phyloP scores from a whole-genome alignment of 2,888 invertebrate species.

The Drosophila ezoana region DNA sequence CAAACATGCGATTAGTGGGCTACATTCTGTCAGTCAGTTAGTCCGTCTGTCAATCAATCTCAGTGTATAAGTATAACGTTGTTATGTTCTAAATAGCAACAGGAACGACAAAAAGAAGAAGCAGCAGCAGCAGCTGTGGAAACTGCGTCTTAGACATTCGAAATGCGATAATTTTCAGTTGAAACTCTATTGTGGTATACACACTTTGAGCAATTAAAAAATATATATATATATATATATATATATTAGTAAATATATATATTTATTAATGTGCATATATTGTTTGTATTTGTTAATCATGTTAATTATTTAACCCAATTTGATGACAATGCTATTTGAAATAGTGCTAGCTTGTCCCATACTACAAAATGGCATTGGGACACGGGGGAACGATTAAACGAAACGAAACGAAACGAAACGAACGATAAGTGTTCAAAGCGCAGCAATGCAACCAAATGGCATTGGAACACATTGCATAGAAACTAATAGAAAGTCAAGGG shows the following conservation, averaged over 20 bases:
- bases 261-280: background rate
- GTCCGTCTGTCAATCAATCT: constrained; percentile 1
- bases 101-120: constrained; percentile 32
- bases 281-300: constrained; percentile 33
- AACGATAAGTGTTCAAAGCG: constrained; percentile 4
- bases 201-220: no score
- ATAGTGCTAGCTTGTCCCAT: background rate
- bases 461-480: constrained; percentile 9
- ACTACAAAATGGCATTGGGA: constrained; percentile 1
- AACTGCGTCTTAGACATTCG: constrained; percentile 59
- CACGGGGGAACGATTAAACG: background rate
- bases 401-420: constrained; percentile 2
- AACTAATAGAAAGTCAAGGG: constrained; percentile 6
- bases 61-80: constrained; percentile 20
- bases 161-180: constrained; percentile 55
- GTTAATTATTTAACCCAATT: constrained; percentile 64
- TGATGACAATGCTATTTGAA: constrained; percentile 31
- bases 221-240: background rate
- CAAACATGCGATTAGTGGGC: constrained; percentile 33
- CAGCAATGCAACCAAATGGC: constrained; percentile 5
- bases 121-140: constrained; percentile 16
- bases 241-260: background rate
- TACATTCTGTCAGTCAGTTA: constrained; percentile 6
- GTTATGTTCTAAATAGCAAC: constrained; percentile 56
- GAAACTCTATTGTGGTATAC: constrained; percentile 13